Evolutionary conservation across 1,140 invertebrate species (phyloP), one percentile per base, ranked within the genome.

Genomic region (Ceratina calcarata): DNA sequence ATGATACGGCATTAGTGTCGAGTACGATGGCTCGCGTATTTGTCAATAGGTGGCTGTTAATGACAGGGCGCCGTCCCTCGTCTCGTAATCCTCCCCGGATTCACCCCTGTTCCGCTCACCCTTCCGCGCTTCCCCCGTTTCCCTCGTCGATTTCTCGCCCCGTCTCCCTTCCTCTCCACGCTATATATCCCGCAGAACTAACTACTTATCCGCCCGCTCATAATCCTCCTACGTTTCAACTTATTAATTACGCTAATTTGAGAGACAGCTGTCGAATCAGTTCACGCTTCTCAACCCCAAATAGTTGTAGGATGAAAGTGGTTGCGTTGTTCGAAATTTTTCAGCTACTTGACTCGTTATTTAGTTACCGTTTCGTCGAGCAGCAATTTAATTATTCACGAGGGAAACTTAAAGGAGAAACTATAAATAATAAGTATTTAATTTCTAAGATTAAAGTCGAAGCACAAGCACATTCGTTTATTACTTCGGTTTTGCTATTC

Each of bases 31-130:
- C 53, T 66, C 78, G 57, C 81, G 71, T 88, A 86, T 88, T 88
- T 88, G 85, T 88, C 87, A 88, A 86, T 82, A 80, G 77, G 62
- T 82, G 78, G 78, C 83, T 88, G 87, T 85, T 88, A 86, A 88
- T 87, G 87, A 88, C 86, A 87, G 86, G 83, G 73, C 58, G 67
- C 73, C 81, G 67, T 70, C 70, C 79, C 68, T 73, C 72, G 49
- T 62, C 70, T 77, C 79, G 75, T 74, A 66, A 65, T 70, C 74
- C 70, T 73, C 81, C 37, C 68, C 37, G 55, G 71, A 74, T 78
- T 84, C 72, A 75, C 67, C 85, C 68, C 58, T 74, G 24, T 78
- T 85, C 67, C 64, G 58, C 51, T 61, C 61, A 74, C 67, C 70
- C 71, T 70, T 80, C 64, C 18, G 45, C 64, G 20, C 24, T 62